A percentile compares a stretch with the other conserved stretches of the same genome.
Evolutionary conservation across 1,140 invertebrate species (phyloP).

Genomic region (Drosophila carrolli): DNA sequence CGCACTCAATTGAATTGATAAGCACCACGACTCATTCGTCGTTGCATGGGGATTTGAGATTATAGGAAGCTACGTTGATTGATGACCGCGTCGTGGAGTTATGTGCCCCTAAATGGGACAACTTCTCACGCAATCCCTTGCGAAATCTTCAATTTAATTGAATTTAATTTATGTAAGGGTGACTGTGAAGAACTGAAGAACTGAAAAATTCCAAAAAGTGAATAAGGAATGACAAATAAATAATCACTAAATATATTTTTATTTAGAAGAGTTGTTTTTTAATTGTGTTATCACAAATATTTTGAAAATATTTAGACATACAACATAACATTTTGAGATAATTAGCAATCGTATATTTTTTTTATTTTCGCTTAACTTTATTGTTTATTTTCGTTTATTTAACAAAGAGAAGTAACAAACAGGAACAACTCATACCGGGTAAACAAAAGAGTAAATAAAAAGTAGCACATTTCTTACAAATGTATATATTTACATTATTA

Average conservation of each 20-base stretch:
- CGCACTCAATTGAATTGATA: conserved; percentile 73
- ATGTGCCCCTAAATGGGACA: conserved; percentile 12
- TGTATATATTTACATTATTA: neutral
- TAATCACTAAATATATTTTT: neutral
- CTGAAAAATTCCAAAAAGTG: neutral
- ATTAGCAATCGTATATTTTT: no score
- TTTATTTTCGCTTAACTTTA: no score
- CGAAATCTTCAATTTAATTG: conserved; percentile 59
- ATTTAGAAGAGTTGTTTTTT: neutral
- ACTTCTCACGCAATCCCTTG: conserved; percentile 37
- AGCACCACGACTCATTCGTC: conserved; percentile 29
- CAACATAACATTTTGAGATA: no score
- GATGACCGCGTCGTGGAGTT: conserved; percentile 43
- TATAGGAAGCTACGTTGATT: conserved; percentile 46
- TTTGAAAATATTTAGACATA: no score
- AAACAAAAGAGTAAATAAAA: no score
- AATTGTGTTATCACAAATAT: neutral
- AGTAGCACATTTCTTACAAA: neutral
- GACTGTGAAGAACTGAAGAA: neutral
- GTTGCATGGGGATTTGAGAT: conserved; percentile 13
- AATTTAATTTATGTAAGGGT: conserved; percentile 52
- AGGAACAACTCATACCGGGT: no score
- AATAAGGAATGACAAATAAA: neutral
- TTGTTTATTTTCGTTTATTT: no score
- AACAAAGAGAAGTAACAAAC: no score